Evolutionary conservation across 2,113 vertebrate species (phyloP).

Genomic region (Tragelaphus strepsiceros): DNA sequence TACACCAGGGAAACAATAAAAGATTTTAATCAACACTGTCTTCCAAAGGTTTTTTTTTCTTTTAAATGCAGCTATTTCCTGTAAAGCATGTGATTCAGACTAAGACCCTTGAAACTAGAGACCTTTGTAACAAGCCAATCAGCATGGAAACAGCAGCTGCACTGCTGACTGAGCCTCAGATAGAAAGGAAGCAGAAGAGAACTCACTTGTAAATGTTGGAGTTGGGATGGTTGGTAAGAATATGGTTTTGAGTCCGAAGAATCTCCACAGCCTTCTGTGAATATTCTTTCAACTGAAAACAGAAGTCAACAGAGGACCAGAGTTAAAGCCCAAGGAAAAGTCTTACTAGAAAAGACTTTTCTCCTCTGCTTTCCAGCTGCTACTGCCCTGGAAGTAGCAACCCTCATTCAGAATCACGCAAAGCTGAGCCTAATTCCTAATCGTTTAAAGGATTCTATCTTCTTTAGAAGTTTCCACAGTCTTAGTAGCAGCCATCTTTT

Average conservation of each 20-base stretch:
- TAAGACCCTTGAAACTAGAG: not conserved
- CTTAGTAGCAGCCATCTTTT: not conserved
- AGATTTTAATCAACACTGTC: not conserved
- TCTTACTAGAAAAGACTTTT: not conserved
- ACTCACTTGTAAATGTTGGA: conserved; percentile 99
- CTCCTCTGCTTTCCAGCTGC: not conserved
- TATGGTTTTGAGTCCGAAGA: conserved; percentile 95
- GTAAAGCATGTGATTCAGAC: not conserved
- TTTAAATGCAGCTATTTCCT: not conserved
- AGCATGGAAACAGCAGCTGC: not conserved
- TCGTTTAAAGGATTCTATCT: not conserved
- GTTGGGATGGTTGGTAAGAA: conserved; percentile 98
- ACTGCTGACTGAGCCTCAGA: not conserved
- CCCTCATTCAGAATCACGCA: not conserved
- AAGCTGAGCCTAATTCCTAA: not conserved
- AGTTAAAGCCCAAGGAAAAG: not conserved
- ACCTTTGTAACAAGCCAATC: not conserved
- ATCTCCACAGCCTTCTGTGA: conserved; percentile 99
- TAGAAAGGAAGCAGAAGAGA: not conserved
- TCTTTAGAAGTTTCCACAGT: not conserved
- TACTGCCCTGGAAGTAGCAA: not conserved
- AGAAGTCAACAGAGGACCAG: not conserved
- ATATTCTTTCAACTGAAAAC: conserved; percentile 93
- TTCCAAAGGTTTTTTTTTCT: not conserved
- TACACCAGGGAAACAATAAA: conserved; percentile 11